Evolutionary conservation across 2,113 vertebrate genomes (phyloP), one percentile per base, ranked within the genome.

Genomic region (Erythrocercus mccallii): DNA sequence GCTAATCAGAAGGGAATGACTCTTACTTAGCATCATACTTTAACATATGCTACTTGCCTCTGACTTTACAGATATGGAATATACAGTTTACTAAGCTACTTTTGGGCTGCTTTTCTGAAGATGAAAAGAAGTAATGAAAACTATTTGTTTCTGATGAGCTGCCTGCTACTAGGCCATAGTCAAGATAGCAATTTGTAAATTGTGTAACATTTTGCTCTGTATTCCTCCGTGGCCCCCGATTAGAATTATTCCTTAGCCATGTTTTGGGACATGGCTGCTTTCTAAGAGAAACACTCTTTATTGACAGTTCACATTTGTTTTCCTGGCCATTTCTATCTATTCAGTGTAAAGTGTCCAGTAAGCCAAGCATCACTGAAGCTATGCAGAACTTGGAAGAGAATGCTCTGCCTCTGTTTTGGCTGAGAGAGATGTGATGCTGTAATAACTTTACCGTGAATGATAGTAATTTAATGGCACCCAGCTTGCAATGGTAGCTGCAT

Each of bases 201-300:
- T 44, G 23, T 3, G 6, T 60, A 31, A 12, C 23, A 4, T 40
- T 73, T 54, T 92, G 27, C 17, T 51, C 8, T 93, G 14, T 56
- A 5, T 81, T 94, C 17, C 28, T 9, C 69, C 17, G 1, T 50
- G 27, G 5, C 20, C 12, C 11, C 25, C 0, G 0, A 7, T 64
- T 40, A 69, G 64, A 81, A 40, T 66, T 68, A 10, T 69, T 79
- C 44, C 15, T 68, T 84, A 44, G 56, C 42, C 6, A 6, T 45
- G 18, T 10, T 64, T 89, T 50, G 57, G 14, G 53, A 22, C 13
- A 7, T 1, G 2, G 8, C 23, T 88, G 27, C 35, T 86, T 81
- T 83, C n/a, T 60, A 31, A 85, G 30, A 35, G 17, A 61, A 64
- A 9, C 25, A 11, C 1, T 65, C 5, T 44, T 72, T 73, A n/a